These are phyloP conservation scores for Varanus komodoensis DNA, from an alignment of 2,113 vertebrate genomes.

Conservation along the genomic window DNA sequence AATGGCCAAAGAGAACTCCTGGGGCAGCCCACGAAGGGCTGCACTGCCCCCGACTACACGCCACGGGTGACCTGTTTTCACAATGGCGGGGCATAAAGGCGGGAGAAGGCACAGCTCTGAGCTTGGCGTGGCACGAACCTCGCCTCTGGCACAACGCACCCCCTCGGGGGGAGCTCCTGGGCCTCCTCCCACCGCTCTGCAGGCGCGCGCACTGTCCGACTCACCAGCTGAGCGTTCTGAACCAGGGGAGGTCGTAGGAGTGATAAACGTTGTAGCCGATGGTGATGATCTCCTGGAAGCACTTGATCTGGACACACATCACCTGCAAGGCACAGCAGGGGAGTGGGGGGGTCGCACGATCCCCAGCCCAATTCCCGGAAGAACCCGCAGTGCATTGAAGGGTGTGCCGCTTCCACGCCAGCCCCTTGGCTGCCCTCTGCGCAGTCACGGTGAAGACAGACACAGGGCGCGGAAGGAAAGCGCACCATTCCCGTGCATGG, in stretches of 20 bases:
- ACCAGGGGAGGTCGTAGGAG: slow-evolving; percentile 98
- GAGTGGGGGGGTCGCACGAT: background rate
- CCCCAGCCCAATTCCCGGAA: background rate
- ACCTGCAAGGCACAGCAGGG: slow-evolving; percentile 79
- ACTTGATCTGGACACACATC: slow-evolving; percentile 97
- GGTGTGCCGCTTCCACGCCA: no score
- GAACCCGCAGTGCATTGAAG: background rate
- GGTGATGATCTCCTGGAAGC: slow-evolving; percentile 98
- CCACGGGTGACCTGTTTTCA: background rate
- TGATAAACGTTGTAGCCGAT: slow-evolving; percentile 99
- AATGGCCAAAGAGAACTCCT: background rate
- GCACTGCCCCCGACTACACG: background rate
- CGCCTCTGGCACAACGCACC: no score
- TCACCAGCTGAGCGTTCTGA: slow-evolving; percentile 97
- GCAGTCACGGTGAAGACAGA: no score
- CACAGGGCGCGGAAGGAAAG: background rate
- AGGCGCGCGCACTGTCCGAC: no score
- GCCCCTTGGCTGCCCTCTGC: no score
- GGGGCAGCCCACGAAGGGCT: background rate
- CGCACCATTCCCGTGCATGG: no score
- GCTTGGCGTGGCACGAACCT: background rate
- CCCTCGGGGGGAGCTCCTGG: no score
- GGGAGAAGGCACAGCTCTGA: background rate
- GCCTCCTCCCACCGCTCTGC: no score
- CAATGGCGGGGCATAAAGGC: no score